Evolutionary conservation across 2,113 vertebrate species (phyloP).

Genomic region (cat (Felis catus)): F.catus_Fca126_mat1.0 CM031416.1:57638001-57638500

Average conservation of each 20-base stretch:
- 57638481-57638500: background rate
- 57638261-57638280: background rate
- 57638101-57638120: background rate
- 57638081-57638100: too few relatives aligned
- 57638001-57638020: too few relatives aligned
- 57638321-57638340: background rate
- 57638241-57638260: background rate
- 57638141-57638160: background rate
- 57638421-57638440: background rate
- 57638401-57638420: background rate
- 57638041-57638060: background rate
- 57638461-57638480: background rate
- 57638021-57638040: too few relatives aligned
- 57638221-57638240: background rate
- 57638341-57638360: background rate
- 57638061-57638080: background rate
- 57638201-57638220: background rate
- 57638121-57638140: background rate
- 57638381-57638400: background rate
- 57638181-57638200: background rate
- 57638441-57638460: background rate
- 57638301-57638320: background rate
- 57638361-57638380: background rate
- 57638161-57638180: background rate
- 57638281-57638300: background rate